Conservation (phyloP, 2,888 invertebrate genomes). For the Nudaria mundana region DNA sequence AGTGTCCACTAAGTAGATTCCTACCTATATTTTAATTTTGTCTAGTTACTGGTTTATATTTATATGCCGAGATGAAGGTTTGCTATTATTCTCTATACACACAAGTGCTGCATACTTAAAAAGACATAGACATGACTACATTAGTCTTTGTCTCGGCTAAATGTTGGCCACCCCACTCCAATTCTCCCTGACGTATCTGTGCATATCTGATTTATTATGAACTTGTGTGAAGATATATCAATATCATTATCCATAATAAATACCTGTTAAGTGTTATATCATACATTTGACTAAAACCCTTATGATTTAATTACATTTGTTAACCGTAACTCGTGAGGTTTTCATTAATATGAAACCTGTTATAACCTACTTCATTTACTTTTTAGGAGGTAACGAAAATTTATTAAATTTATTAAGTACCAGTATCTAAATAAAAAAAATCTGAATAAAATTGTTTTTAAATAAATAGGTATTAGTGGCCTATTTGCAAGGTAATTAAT, state of each 20-base stretch:
- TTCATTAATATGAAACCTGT: constrained; percentile 6
- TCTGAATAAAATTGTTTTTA: too few relatives aligned
- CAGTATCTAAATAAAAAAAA: too few relatives aligned
- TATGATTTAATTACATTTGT: constrained; percentile 9
- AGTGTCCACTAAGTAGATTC: too few relatives aligned
- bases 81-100: constrained; percentile 3
- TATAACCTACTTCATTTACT: too few relatives aligned
- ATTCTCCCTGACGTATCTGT: constrained; percentile 26
- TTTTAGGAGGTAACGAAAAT: too few relatives aligned
- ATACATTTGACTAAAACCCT: constrained; percentile 6
- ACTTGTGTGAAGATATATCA: constrained; percentile 21
- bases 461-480: too few relatives aligned
- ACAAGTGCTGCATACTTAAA: constrained; percentile 14
- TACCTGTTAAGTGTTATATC: constrained; percentile 17
- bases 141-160: constrained; percentile 36
- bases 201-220: constrained; percentile 37
- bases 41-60: constrained; percentile 6
- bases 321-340: background rate
- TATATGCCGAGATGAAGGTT: constrained; percentile 1
- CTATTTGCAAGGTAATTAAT: too few relatives aligned
- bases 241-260: constrained; percentile 18
- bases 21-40: constrained; percentile 10
- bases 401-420: too few relatives aligned
- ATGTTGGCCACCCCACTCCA: constrained; percentile 38
- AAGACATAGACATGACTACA: constrained; percentile 19